phyloP scores from a whole-genome alignment of 2,888 invertebrate species.

The Ochropleura leucogaster region DNA sequence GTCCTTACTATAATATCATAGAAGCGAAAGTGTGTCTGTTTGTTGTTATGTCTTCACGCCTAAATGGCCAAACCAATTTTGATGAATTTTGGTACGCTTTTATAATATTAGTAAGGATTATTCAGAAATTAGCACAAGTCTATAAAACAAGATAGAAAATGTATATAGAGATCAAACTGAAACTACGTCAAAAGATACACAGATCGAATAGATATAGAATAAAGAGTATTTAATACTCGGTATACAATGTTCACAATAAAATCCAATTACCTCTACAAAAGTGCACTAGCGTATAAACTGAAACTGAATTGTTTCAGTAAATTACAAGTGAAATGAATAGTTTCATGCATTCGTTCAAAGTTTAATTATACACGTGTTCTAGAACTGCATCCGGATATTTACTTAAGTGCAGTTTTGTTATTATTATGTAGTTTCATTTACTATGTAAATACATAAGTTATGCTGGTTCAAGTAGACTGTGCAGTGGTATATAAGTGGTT shows the following conservation, averaged over 20 bases:
- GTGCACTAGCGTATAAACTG: neutral
- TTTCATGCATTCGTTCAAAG: slow-evolving; percentile 13
- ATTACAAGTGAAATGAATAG: slow-evolving; percentile 13
- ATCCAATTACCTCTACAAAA: neutral
- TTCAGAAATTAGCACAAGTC: neutral
- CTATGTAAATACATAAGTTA: neutral
- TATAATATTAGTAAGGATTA: neutral
- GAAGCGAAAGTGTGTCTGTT: too few species aligned
- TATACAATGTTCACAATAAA: neutral
- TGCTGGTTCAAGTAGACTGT: neutral
- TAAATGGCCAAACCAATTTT: too few species aligned
- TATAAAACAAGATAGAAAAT: neutral
- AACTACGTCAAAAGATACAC: too few species aligned
- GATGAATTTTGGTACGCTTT: too few species aligned
- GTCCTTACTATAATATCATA: too few species aligned
- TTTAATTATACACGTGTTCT: slow-evolving; percentile 10
- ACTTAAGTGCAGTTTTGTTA: neutral
- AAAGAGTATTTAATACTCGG: neutral
- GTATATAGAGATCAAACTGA: too few species aligned
- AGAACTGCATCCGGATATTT: slow-evolving; percentile 1
- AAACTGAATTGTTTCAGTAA: slow-evolving; percentile 21
- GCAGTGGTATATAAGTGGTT: neutral
- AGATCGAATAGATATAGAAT: neutral
- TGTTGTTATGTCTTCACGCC: too few species aligned
- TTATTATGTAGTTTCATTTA: slow-evolving; percentile 9